Percentiles rank a stretch among this genome's conserved stretches.
Evolutionary conservation across 2,113 vertebrate genomes (phyloP).

Genomic region (Petroica traversi): DNA sequence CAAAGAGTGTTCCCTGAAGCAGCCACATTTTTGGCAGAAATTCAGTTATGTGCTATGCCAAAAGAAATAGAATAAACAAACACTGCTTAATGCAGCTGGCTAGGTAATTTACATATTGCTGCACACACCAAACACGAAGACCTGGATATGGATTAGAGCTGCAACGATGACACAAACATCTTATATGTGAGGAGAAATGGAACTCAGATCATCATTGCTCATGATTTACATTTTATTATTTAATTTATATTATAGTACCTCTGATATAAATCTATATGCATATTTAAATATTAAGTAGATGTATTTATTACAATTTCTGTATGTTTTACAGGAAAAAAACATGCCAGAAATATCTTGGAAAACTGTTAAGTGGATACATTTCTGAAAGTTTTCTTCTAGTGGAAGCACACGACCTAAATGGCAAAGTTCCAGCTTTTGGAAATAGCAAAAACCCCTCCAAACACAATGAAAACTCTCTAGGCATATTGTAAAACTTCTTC

Average conservation of each 20-base stretch:
- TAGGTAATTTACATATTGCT: conserved; percentile 81
- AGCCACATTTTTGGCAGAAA: conserved; percentile 79
- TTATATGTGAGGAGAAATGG: conserved; percentile 64
- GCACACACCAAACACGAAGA: conserved; percentile 73
- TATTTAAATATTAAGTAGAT: background rate
- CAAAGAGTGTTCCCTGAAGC: conserved; percentile 71
- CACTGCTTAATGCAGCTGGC: conserved; percentile 78
- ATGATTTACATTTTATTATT: conserved; percentile 9
- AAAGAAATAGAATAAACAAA: conserved; percentile 82
- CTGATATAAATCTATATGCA: background rate
- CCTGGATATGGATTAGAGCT: conserved; percentile 76
- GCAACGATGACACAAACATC: conserved; percentile 68
- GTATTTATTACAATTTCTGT: background rate
- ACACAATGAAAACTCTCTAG: background rate
- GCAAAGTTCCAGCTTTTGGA: background rate
- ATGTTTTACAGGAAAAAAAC: background rate
- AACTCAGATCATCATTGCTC: conserved; percentile 65
- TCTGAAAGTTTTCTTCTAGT: background rate
- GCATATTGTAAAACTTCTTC: background rate
- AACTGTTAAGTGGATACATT: background rate
- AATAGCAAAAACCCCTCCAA: background rate
- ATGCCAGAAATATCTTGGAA: background rate
- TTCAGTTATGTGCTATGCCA: conserved; percentile 77
- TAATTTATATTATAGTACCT: background rate
- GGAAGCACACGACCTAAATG: background rate